Conservation (phyloP, 2,113 vertebrate genomes). For the Vireo altiloquus region DNA sequence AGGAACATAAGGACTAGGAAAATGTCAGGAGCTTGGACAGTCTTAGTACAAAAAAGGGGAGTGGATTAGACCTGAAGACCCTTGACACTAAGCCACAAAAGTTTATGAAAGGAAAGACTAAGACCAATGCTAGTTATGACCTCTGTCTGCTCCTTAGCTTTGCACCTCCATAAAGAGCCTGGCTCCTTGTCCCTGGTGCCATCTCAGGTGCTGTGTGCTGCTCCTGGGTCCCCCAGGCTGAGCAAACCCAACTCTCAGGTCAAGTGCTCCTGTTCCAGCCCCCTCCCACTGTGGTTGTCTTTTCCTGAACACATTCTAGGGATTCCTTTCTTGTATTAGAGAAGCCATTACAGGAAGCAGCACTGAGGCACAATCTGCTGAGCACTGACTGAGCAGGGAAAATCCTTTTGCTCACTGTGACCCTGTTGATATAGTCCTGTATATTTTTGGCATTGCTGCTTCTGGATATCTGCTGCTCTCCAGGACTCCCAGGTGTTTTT, state of each 20-base stretch:
- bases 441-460: neutral
- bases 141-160: neutral
- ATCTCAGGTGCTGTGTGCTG: neutral
- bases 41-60: neutral
- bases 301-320: neutral
- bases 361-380: accelerated
- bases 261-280: neutral
- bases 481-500: neutral
- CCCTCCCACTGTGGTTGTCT: neutral
- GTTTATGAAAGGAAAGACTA: neutral
- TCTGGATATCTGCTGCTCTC: neutral
- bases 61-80: neutral
- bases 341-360: neutral
- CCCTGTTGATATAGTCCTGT: neutral
- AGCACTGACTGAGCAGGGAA: neutral
- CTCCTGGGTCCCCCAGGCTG: neutral
- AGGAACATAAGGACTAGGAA: neutral
- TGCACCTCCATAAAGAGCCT: neutral
- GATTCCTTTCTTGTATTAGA: neutral
- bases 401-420: neutral
- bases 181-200: neutral
- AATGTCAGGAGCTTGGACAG: neutral
- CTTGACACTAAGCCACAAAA: neutral
- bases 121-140: neutral
- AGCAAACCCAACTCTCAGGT: neutral